phyloP scores from a whole-genome alignment of 2,888 invertebrate genomes.

The Uloborus plumipes region DNA sequence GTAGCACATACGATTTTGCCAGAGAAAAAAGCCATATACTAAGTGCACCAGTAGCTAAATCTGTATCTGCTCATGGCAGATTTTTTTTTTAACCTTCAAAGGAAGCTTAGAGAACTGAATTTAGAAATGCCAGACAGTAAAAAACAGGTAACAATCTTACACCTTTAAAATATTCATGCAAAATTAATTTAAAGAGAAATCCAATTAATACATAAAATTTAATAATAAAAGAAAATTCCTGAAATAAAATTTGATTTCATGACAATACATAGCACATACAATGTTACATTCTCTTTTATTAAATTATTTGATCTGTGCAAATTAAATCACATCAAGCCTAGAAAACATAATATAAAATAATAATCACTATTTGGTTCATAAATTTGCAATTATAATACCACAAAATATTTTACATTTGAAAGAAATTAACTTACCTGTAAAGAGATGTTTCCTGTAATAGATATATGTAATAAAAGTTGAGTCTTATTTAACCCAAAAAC shows the following conservation, averaged over 20 bases:
- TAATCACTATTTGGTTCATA: no score
- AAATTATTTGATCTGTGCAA: not conserved
- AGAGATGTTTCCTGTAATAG: no score
- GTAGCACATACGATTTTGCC: slow-evolving; percentile 36
- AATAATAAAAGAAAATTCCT: not conserved
- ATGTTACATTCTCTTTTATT: slow-evolving; percentile 40
- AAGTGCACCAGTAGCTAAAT: slow-evolving; percentile 52
- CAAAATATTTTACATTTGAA: no score
- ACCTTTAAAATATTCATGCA: slow-evolving; percentile 20
- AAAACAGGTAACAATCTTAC: slow-evolving; percentile 56
- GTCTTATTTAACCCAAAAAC: no score
- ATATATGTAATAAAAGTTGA: no score
- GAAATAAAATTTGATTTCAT: not conserved
- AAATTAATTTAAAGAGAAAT: not conserved
- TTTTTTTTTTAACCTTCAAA: slow-evolving; percentile 8
- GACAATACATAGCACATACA: not conserved
- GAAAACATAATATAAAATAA: no score
- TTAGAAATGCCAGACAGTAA: slow-evolving; percentile 59
- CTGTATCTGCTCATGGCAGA: no score
- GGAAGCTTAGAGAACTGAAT: slow-evolving; percentile 14
- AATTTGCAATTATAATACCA: no score
- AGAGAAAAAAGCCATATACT: slow-evolving; percentile 59
- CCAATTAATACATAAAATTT: not conserved
- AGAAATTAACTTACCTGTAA: no score
- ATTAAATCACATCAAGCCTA: no score